Percentiles rank a stretch among this genome's conserved stretches.
Conservation (phyloP, 2,113 vertebrate species). For the Rana temporaria region DNA sequence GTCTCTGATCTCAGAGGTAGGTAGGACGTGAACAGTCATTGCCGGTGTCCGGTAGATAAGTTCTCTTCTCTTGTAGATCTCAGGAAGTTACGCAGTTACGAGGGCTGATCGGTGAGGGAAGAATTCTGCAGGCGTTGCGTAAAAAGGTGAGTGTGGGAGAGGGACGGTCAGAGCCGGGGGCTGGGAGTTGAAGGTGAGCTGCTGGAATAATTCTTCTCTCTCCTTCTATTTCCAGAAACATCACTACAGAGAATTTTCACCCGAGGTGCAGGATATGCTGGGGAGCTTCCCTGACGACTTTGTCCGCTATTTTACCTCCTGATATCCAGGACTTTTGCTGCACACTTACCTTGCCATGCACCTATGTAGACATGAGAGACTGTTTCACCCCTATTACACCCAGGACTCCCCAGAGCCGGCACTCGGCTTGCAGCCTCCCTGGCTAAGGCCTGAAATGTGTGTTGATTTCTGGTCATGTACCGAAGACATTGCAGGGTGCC, state of each 20-base stretch:
- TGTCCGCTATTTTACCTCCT: constrained; percentile 91
- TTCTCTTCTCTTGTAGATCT: constrained; percentile 76
- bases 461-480: constrained; percentile 2
- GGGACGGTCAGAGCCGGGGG: neutral
- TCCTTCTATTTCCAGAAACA: constrained; percentile 85
- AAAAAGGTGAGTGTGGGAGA: no score
- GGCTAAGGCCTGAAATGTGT: constrained; percentile 66
- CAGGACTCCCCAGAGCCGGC: constrained; percentile 65
- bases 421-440: constrained; percentile 31
- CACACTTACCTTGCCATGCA: constrained; percentile 92
- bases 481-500: constrained; percentile 70
- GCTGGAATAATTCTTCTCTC: neutral
- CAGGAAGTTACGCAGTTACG: constrained; percentile 94
- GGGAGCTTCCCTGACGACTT: constrained; percentile 93
- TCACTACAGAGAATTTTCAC: constrained; percentile 92
- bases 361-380: constrained; percentile 83
- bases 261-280: constrained; percentile 89
- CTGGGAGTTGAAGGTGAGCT: neutral
- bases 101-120: constrained; percentile 93
- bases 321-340: constrained; percentile 90
- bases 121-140: constrained; percentile 92
- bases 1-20: no score
- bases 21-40: no score
- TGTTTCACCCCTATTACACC: constrained; percentile 91
- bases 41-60: no score